Conservation (phyloP, 2,113 vertebrate species). For the Carassius carassius region DNA sequence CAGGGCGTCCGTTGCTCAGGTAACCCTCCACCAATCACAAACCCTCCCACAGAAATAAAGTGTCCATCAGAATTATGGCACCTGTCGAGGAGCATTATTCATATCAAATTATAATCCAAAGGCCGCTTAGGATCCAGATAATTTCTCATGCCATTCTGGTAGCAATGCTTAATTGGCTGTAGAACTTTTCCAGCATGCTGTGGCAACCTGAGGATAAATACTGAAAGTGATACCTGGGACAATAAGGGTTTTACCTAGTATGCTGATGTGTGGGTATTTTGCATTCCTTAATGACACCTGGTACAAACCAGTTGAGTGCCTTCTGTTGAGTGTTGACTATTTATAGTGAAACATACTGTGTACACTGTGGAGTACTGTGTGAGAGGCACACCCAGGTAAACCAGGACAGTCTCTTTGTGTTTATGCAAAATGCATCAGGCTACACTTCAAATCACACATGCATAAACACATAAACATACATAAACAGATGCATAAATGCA, state of each 20-base stretch:
- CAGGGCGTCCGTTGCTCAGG: slow-evolving; percentile 98
- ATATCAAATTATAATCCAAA: background rate
- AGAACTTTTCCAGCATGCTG: background rate
- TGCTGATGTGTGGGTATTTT: slow-evolving; percentile 39
- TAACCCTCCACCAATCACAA: slow-evolving; percentile 65
- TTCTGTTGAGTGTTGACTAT: slow-evolving; percentile 43
- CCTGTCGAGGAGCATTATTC: background rate
- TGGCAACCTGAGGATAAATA: background rate
- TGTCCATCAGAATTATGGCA: background rate
- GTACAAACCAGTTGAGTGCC: slow-evolving; percentile 54
- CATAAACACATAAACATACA: background rate
- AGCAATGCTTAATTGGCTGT: slow-evolving; percentile 16
- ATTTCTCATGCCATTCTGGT: background rate
- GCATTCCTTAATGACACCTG: slow-evolving; percentile 56
- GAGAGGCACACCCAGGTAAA: slow-evolving; percentile 46
- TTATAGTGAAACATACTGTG: slow-evolving; percentile 43
- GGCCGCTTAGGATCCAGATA: background rate
- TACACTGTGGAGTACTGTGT: slow-evolving; percentile 18
- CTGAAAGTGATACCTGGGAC: background rate
- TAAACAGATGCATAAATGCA: background rate
- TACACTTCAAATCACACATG: background rate
- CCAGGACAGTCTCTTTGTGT: background rate
- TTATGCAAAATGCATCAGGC: slow-evolving; percentile 7
- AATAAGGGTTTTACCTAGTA: slow-evolving; percentile 12
- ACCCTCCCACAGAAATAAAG: background rate